phyloP scores from a whole-genome alignment of 2,888 invertebrate species.

The Cistogaster globosa region DNA sequence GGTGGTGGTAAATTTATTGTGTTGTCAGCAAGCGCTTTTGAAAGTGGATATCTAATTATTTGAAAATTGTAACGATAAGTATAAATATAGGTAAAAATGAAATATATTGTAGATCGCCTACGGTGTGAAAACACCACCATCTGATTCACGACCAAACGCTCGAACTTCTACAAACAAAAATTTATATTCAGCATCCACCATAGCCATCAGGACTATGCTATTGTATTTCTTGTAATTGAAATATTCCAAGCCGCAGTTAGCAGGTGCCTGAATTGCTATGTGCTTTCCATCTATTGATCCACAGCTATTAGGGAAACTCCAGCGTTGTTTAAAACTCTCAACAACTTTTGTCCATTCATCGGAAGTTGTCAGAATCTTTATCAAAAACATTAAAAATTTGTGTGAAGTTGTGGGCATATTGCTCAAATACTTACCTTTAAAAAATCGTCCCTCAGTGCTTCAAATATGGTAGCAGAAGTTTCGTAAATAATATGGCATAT shows the following conservation, averaged over 20 bases:
- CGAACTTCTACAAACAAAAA: slow-evolving; percentile 30
- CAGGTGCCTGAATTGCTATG: too few species aligned
- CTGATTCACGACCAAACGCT: too few species aligned
- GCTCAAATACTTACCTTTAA: slow-evolving; percentile 1
- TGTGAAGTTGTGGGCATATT: slow-evolving; percentile 10
- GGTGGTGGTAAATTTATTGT: too few species aligned
- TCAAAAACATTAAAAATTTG: slow-evolving; percentile 10
- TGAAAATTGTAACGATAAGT: background rate
- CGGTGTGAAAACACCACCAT: too few species aligned
- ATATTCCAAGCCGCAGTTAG: background rate
- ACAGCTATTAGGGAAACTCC: background rate
- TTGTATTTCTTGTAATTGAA: background rate
- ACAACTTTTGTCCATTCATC: too few species aligned
- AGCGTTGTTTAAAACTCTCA: too few species aligned
- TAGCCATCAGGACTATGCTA: too few species aligned
- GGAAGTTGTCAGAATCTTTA: too few species aligned
- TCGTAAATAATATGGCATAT: background rate
- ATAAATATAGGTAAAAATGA: background rate
- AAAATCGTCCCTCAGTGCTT: slow-evolving; percentile 5
- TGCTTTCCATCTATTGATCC: background rate
- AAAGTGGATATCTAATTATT: background rate
- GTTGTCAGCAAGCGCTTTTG: slow-evolving; percentile 32
- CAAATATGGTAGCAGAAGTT: background rate
- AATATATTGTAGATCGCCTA: too few species aligned
- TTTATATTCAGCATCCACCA: slow-evolving; percentile 1